Base-by-base conservation (phyloP, 2,113 vertebrate species). In the Pionites leucogaster region DNA sequence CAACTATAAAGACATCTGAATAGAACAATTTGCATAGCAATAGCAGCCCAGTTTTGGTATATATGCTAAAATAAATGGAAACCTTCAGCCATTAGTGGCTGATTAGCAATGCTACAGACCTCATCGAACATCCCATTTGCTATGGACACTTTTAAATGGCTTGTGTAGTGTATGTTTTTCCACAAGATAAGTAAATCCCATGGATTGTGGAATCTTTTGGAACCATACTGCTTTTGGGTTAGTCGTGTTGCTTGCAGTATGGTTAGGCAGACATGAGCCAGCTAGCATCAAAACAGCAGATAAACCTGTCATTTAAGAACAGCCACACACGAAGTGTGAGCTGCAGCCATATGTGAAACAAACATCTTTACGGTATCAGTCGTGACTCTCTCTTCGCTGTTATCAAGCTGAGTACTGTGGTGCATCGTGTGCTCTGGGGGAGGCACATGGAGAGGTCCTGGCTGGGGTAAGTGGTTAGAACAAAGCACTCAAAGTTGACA, bases 21-120 rank as follows among this genome's bases (percentile, higher is more conserved):
- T 60, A 33, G 76, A 96, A 87, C 47, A 89, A 93, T 82, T 95
- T 97, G 68, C 88, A 85, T 95, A 67, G 69, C 78, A 92, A 42
- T 79, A 94, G 42, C 42, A 88, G n/a, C 49, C 85, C 33, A 8
- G 49, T 85, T 53, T 85, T 72, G 42, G 59, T 68, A 53, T 71
- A 52, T 53, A 33, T 42, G 50, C 71, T 76, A 69, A 88, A 94
- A 85, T 41, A 64, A 92, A 90, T 77, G 74, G 47, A 87, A 90
- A 81, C 53, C 75, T 47, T 35, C 35, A 24, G 52, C 52, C 22
- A 11, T 25, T 71, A 35, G 50, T 35, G 79, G 18, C 29, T 79
- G 60, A 67, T 77, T 52, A 49, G 23, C 63, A 37, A 1, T 1
- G 0, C 57, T 90, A 57, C 37, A 87, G 64, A 44, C 9, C 29